Conservation (phyloP, 2,888 invertebrate genomes). For the Athetis lepigone region DNA sequence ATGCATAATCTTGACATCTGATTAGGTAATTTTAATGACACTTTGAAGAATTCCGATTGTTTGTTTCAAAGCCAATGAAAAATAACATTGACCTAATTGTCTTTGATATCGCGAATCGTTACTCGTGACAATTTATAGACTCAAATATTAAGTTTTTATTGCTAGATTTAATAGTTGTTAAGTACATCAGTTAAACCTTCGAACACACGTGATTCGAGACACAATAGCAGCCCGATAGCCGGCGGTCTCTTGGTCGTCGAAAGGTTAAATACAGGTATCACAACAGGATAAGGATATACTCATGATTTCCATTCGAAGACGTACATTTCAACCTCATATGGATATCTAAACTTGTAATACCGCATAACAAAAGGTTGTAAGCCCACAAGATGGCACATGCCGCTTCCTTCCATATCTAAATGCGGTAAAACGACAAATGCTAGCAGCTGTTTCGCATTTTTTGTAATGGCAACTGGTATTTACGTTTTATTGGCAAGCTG, state of each 20-base stretch:
- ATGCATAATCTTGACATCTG: slow-evolving; percentile 9
- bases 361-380: slow-evolving; percentile 28
- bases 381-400: slow-evolving; percentile 36
- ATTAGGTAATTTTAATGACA: not conserved
- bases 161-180: not conserved
- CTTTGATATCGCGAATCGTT: slow-evolving; percentile 6
- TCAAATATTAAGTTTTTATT: not conserved
- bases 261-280: too few species aligned
- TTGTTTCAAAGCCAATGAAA: slow-evolving; percentile 24
- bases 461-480: slow-evolving; percentile 14
- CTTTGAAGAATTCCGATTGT: slow-evolving; percentile 10
- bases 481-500: slow-evolving; percentile 18
- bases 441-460: slow-evolving; percentile 36
- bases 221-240: too few species aligned
- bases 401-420: slow-evolving; percentile 36
- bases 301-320: not conserved
- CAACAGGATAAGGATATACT: too few species aligned
- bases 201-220: too few species aligned
- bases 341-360: slow-evolving; percentile 41
- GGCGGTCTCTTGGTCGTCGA: too few species aligned
- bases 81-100: slow-evolving; percentile 43
- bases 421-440: slow-evolving; percentile 14
- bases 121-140: not conserved
- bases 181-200: not conserved
- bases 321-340: slow-evolving; percentile 15